Base-by-base conservation (phyloP, 2,888 invertebrate species). In the Ornithoptera priamus region DNA sequence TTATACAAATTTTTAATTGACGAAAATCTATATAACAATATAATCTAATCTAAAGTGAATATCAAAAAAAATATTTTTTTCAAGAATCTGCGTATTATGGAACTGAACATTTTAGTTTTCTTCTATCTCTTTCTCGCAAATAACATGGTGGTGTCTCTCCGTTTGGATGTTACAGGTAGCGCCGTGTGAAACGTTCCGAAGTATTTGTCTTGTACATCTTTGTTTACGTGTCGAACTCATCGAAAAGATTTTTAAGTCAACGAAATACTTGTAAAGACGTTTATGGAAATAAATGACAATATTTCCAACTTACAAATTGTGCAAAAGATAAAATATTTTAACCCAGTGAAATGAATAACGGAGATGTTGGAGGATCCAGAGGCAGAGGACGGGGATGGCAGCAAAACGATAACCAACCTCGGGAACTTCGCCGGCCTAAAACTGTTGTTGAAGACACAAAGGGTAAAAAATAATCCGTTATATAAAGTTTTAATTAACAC, bases 341-440 rank as follows among this genome's bases (percentile, higher is more conserved):
- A 74, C 70, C 68, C 65, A 67, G 75, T 85, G 86, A 86, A 87
- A 93, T 93, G 93, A 93, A 92, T 86, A 93, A 93, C 91, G 93
- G 92, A 78, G 93, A 93, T 74, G 82, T 89, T 78, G 89, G 92
- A 78, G 90, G 89, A 81, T 82, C 91, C 70, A 87, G 92, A 84
- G 91, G 93, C 80, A 89, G 90, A 82, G 93, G 93, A 82, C 92
- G 93, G 78, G 90, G 92, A 76, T 92, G 91, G 91, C 88, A 88
- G 81, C 88, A 91, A 79, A 80, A 88, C 73, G 91, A 90, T 72
- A 91, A 86, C 78, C 90, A 85, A 75, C 90, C 92, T 76, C 85
- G 86, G 79, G 92, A 92, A 80, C 88, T 93, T 69, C 91, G 93
- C 69, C 87, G 89, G 72, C 93, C 93, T 57, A 87, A 83, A 78